Percentiles rank a stretch among this genome's conserved stretches.
Evolutionary conservation across 2,797 vertebrate genomes (phyloP).

Genomic region (Hyperoplus immaculatus): DNA sequence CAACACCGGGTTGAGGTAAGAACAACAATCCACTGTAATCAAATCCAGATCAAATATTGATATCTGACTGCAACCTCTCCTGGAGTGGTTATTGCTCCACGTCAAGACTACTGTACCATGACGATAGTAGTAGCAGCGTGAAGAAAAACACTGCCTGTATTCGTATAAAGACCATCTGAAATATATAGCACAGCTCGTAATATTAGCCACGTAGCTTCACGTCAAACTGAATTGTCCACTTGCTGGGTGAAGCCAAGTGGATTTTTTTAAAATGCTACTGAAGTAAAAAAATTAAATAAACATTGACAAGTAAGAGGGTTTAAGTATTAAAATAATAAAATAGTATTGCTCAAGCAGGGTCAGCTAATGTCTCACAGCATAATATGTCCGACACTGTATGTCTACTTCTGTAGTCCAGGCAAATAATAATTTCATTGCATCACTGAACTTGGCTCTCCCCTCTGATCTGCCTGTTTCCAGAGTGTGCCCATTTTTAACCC

Average conservation of each 20-base stretch:
- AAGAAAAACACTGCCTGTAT: not conserved
- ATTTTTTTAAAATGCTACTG: no score
- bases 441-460: no score
- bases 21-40: constrained; percentile 28
- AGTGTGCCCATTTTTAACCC: no score
- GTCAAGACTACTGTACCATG: not conserved
- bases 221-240: no score
- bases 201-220: no score
- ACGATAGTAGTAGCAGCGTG: not conserved
- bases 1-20: not conserved
- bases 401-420: no score
- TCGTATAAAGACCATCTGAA: not conserved
- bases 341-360: not conserved
- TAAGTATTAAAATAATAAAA: no score
- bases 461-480: no score
- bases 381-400: not conserved
- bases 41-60: constrained; percentile 54
- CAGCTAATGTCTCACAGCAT: not conserved
- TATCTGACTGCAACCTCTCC: not conserved
- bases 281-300: no score
- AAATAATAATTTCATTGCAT: no score
- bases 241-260: no score
- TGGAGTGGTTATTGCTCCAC: constrained; percentile 3
- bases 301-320: no score
- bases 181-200: not conserved